Percentiles rank a stretch among this genome's conserved stretches.
Evolutionary conservation across 2,797 vertebrate species (phyloP).

Genomic region (Vultur gryphus): DNA sequence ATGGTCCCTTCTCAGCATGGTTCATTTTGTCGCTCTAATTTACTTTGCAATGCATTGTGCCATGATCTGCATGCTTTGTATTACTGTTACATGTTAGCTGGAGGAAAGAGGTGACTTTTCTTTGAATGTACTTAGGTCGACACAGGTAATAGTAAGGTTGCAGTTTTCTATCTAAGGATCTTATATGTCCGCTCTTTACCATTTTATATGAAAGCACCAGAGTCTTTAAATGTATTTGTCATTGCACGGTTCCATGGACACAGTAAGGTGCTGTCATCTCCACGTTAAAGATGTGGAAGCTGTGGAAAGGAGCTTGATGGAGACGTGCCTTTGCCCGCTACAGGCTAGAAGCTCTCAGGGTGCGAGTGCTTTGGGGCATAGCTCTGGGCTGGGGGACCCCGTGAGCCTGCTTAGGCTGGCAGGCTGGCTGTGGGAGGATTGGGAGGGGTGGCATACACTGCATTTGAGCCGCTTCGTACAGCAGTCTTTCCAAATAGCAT

Average conservation of each 20-base stretch:
- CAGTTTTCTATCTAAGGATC: background rate
- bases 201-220: background rate
- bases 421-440: background rate
- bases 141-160: background rate
- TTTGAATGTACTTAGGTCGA: background rate
- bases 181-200: background rate
- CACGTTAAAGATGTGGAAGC: background rate
- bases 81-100: background rate
- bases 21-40: slow-evolving; percentile 11
- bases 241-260: background rate
- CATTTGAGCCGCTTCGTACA: rapidly evolving
- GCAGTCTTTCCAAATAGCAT: background rate
- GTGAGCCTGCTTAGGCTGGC: background rate
- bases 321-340: background rate
- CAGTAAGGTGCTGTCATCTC: background rate
- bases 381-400: background rate
- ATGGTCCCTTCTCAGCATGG: background rate
- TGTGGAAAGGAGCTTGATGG: background rate
- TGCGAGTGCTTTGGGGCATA: background rate
- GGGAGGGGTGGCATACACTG: background rate
- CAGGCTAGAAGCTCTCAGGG: background rate
- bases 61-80: background rate
- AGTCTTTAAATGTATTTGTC: background rate
- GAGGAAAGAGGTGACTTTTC: background rate
- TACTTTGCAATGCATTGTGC: background rate